phyloP scores from a whole-genome alignment of 2,797 vertebrate species.

The Muscicapa striata region DNA sequence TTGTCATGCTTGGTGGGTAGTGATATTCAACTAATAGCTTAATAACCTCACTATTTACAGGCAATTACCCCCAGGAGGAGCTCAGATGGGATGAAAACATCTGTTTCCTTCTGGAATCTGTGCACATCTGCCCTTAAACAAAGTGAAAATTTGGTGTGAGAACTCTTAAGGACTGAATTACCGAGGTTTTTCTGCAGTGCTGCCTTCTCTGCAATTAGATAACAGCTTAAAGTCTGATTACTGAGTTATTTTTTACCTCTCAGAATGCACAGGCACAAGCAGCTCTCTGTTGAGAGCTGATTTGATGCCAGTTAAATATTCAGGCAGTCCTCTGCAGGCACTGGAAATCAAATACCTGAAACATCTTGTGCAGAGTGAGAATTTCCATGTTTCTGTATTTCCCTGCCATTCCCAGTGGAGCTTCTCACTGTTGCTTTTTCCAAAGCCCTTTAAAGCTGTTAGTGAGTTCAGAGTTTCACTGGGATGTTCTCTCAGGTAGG shows the following conservation, averaged over 20 bases:
- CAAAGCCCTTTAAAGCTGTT: not conserved
- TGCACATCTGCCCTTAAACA: conserved; percentile 29
- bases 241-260: not conserved
- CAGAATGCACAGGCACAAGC: not conserved
- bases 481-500: not conserved
- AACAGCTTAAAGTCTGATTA: not conserved
- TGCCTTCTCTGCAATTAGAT: not conserved
- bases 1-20: not conserved
- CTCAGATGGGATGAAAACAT: conserved; percentile 30
- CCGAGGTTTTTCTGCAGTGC: not conserved
- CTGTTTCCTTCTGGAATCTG: not conserved
- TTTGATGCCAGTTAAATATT: not conserved
- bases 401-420: not conserved
- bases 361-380: not conserved
- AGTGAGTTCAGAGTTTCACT: not conserved
- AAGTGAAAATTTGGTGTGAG: conserved; percentile 1
- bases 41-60: conserved; percentile 40
- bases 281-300: not conserved
- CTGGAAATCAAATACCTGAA: not conserved
- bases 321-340: not conserved
- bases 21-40: not conserved
- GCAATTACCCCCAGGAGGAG: conserved; percentile 27
- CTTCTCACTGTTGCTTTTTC: not conserved
- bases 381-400: not conserved
- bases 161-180: not conserved